phyloP scores from a whole-genome alignment of 2,113 vertebrate genomes.

The Xenopus tropicalis region DNA sequence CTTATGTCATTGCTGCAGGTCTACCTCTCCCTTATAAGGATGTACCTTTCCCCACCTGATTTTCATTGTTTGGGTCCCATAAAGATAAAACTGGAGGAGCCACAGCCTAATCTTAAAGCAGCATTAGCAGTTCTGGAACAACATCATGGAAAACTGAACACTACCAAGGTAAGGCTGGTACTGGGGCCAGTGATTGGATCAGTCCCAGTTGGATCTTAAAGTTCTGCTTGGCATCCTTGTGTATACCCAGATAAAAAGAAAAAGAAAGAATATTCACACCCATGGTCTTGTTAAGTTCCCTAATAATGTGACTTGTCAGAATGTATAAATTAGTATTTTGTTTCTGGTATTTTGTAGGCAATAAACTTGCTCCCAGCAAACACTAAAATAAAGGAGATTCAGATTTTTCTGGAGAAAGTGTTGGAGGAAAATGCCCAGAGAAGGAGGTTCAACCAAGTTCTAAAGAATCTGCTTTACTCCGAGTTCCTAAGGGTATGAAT shows the following conservation, averaged over 20 bases:
- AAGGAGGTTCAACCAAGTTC: constrained; percentile 89
- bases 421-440: constrained; percentile 93
- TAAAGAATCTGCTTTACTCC: constrained; percentile 96
- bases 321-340: too few relatives aligned
- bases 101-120: constrained; percentile 88
- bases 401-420: constrained; percentile 93
- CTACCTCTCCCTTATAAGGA: constrained; percentile 90
- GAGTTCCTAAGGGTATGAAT: constrained; percentile 85
- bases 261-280: too few relatives aligned
- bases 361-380: constrained; percentile 96
- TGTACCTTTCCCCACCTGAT: constrained; percentile 95
- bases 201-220: background rate
- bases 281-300: too few relatives aligned
- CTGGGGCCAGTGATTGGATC: background rate
- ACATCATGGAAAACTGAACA: constrained; percentile 94
- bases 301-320: too few relatives aligned
- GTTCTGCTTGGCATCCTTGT: background rate
- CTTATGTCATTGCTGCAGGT: constrained; percentile 67
- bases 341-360: constrained; percentile 65
- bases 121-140: constrained; percentile 89
- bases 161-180: constrained; percentile 78
- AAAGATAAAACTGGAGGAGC: constrained; percentile 87
- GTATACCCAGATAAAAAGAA: too few relatives aligned
- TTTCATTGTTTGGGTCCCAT: constrained; percentile 91
- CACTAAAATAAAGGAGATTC: constrained; percentile 90